phyloP scores from a whole-genome alignment of 2,888 invertebrate species.

The Andrena dorsata region DNA sequence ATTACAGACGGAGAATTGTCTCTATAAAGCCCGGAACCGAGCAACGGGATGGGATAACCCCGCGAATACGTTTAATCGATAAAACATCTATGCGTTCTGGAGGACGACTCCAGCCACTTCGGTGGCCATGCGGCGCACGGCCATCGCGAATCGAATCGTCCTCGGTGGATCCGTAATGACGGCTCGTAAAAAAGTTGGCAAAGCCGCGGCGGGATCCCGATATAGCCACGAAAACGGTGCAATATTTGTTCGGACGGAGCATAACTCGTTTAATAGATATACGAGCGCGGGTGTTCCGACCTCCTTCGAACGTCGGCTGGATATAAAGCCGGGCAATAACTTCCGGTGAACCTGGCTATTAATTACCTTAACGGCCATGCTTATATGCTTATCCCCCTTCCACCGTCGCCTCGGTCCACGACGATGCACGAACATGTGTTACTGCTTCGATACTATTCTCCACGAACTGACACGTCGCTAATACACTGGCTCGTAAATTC shows the following conservation, averaged over 20 bases:
- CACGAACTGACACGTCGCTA: neutral
- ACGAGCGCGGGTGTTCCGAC: neutral
- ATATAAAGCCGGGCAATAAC: slow-evolving; percentile 71
- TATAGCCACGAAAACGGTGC: slow-evolving; percentile 19
- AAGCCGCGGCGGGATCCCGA: neutral
- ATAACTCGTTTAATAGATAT: slow-evolving; percentile 66
- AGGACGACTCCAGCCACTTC: slow-evolving; percentile 17
- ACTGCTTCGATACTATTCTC: slow-evolving; percentile 6
- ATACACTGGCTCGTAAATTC: neutral
- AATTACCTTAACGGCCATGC: slow-evolving; percentile 71
- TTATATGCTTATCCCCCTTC: slow-evolving; percentile 70
- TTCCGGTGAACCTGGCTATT: slow-evolving; percentile 67
- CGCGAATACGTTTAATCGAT: slow-evolving; percentile 45
- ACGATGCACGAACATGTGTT: slow-evolving; percentile 19
- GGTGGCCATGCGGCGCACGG: slow-evolving; percentile 16
- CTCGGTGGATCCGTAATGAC: slow-evolving; percentile 33
- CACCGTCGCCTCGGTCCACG: slow-evolving; percentile 29
- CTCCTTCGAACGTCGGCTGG: slow-evolving; percentile 24
- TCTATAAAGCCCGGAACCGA: neutral
- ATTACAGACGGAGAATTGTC: slow-evolving; percentile 2
- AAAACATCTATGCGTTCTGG: slow-evolving; percentile 26
- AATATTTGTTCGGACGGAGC: slow-evolving; percentile 59
- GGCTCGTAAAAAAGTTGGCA: slow-evolving; percentile 51
- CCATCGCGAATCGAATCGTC: slow-evolving; percentile 32
- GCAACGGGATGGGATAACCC: neutral